Conservation (phyloP, 2,888 invertebrate species). For the Sepioteuthis lessoniana region DNA sequence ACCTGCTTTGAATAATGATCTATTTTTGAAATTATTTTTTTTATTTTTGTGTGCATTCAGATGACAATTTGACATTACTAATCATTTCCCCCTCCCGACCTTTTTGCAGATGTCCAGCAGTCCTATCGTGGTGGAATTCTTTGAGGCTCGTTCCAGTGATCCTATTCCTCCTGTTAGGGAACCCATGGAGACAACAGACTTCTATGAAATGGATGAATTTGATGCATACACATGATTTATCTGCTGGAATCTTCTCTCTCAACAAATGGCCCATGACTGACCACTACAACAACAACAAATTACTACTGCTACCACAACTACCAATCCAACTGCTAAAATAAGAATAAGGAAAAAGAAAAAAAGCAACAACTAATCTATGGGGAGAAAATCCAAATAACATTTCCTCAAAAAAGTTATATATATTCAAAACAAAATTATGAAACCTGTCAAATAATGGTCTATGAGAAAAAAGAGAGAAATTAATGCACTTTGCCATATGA, state of each 20-base stretch:
- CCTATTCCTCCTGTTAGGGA: slow-evolving; percentile 53
- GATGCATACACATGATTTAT: slow-evolving; percentile 35
- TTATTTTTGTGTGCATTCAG: too few species aligned
- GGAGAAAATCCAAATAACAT: neutral
- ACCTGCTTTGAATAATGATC: too few species aligned
- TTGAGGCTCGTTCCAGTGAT: slow-evolving; percentile 53
- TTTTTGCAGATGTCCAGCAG: slow-evolving; percentile 54
- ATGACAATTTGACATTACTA: neutral
- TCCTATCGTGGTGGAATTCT: slow-evolving; percentile 56
- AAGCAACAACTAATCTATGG: neutral
- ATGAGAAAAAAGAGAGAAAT: neutral
- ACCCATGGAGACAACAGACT: slow-evolving; percentile 48
- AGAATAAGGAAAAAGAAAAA: too few species aligned
- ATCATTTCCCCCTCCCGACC: neutral
- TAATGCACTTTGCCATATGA: neutral
- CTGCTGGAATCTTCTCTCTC: neutral
- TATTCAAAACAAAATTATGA: neutral
- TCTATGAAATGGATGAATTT: slow-evolving; percentile 42
- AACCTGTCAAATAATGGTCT: neutral
- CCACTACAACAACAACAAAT: neutral
- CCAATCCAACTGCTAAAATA: too few species aligned
- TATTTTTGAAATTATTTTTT: too few species aligned
- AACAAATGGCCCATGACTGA: neutral
- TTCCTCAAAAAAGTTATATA: neutral
- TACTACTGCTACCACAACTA: too few species aligned